These are phyloP conservation scores for Emydocephalus ijimae DNA, from an alignment of 2,113 vertebrate genomes.

Conservation along the genomic window DNA sequence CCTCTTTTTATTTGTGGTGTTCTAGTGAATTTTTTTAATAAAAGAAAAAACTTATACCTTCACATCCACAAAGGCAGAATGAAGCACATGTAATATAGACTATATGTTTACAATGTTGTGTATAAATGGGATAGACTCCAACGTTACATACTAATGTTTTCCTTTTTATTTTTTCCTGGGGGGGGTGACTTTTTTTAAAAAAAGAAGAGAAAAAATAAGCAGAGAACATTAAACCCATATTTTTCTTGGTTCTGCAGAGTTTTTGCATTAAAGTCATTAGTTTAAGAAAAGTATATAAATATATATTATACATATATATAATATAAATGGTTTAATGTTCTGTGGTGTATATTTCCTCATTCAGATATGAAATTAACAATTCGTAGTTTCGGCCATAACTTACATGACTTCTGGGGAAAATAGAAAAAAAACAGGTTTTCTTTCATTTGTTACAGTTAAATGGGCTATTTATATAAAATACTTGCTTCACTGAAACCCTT, in stretches of 20 bases:
- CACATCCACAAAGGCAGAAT: constrained; percentile 74
- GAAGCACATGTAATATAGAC: constrained; percentile 99
- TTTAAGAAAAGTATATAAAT: constrained; percentile 71
- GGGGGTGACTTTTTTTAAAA: constrained; percentile 66
- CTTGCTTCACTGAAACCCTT: constrained; percentile 53
- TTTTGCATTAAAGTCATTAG: constrained; percentile 72
- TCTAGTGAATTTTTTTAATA: constrained; percentile 76
- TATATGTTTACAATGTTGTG: constrained; percentile 99
- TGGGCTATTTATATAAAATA: constrained; percentile 70
- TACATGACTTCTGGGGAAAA: constrained; percentile 67
- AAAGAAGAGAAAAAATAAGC: constrained; percentile 61
- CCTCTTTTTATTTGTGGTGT: constrained; percentile 61
- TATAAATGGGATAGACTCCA: constrained; percentile 93
- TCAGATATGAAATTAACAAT: constrained; percentile 77
- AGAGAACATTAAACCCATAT: constrained; percentile 73
- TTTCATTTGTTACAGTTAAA: constrained; percentile 76
- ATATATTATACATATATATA: constrained; percentile 73
- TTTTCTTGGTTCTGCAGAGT: constrained; percentile 73
- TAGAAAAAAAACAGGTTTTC: constrained; percentile 64
- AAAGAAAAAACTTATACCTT: constrained; percentile 55
- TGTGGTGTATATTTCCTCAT: constrained; percentile 91
- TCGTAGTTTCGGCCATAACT: constrained; percentile 68
- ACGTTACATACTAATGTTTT: constrained; percentile 82
- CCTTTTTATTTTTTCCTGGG: constrained; percentile 59
- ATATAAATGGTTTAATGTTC: constrained; percentile 83